A percentile compares a stretch with the other conserved stretches of the same genome.
These are phyloP conservation scores for Epinephelus fuscoguttatus DNA, from an alignment of 2,113 vertebrate genomes.

Conservation along the genomic window DNA sequence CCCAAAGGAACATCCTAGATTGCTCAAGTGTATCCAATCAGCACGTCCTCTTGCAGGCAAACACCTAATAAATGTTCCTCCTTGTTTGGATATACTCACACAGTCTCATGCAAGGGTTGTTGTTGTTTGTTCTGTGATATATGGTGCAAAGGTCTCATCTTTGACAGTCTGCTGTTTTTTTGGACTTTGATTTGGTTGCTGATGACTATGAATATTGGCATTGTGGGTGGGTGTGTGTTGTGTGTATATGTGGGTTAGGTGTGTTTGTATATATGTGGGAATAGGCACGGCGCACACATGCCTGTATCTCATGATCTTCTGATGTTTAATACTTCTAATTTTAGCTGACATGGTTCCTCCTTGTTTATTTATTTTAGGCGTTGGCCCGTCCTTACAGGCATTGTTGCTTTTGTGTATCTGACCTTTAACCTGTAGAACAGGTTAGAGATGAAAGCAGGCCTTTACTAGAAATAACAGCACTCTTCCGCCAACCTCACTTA, in stretches of 20 bases:
- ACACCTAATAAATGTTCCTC: conserved; percentile 17
- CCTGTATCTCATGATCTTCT: neutral
- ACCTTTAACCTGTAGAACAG: conserved; percentile 67
- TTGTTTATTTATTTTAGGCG: conserved; percentile 27
- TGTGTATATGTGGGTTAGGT: neutral
- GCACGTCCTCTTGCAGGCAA: conserved; percentile 8
- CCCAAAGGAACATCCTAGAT: conserved; percentile 57
- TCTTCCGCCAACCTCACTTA: conserved; percentile 27
- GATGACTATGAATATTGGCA: neutral
- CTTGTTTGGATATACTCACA: conserved; percentile 31
- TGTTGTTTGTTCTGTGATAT: conserved; percentile 22
- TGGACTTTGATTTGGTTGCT: conserved; percentile 20
- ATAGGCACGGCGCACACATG: neutral
- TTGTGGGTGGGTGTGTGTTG: neutral
- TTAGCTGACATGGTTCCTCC: neutral
- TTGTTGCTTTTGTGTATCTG: conserved; percentile 31
- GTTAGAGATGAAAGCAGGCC: conserved; percentile 39
- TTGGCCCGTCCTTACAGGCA: neutral
- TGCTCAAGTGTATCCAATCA: conserved; percentile 52
- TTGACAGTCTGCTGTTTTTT: neutral
- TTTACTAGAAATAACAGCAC: conserved; percentile 38
- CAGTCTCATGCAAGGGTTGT: neutral
- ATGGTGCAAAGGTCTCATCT: conserved; percentile 20
- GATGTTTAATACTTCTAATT: neutral
- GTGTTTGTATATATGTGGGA: conserved; percentile 5